These are phyloP conservation scores for Anthopleura sola DNA, from an alignment of 64 coral and sea anemone genomes.

Conservation along the genomic window DNA sequence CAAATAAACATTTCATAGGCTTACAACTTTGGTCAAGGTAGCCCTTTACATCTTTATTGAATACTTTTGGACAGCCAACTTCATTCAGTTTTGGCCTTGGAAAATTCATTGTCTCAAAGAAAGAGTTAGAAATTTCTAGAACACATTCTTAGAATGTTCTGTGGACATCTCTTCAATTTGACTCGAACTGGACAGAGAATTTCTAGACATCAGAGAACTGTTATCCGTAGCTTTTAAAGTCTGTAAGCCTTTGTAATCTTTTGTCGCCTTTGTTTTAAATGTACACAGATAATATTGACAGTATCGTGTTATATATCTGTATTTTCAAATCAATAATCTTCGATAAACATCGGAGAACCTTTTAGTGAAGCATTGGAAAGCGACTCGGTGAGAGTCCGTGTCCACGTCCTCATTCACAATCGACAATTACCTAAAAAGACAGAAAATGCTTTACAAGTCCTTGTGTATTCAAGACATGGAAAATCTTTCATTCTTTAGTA, in stretches of 20 bases:
- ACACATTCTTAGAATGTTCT: not conserved
- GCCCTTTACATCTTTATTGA: not conserved
- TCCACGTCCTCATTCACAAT: not conserved
- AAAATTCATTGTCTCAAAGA: not conserved
- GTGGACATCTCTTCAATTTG: not conserved
- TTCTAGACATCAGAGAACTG: not conserved
- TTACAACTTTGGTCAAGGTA: not conserved
- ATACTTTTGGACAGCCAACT: not conserved
- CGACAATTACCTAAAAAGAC: not conserved
- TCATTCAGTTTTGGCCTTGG: not conserved
- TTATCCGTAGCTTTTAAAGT: slow-evolving; percentile 12
- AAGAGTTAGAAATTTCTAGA: not conserved
- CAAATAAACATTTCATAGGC: slow-evolving; percentile 10
- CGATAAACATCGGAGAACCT: slow-evolving; percentile 17
- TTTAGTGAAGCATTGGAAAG: slow-evolving; percentile 22
- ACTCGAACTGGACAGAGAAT: not conserved
- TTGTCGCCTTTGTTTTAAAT: slow-evolving; percentile 23
- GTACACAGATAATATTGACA: slow-evolving; percentile 24
- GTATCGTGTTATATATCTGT: slow-evolving; percentile 28
- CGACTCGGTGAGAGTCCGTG: not conserved
- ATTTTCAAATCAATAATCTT: slow-evolving; percentile 26
- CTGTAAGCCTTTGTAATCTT: slow-evolving; percentile 29
- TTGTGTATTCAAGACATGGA: not conserved
- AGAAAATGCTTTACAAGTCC: slow-evolving; percentile 10
- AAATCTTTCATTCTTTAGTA: not conserved